phyloP scores from a whole-genome alignment of 2,797 vertebrate genomes.

The Mus spretus region DNA sequence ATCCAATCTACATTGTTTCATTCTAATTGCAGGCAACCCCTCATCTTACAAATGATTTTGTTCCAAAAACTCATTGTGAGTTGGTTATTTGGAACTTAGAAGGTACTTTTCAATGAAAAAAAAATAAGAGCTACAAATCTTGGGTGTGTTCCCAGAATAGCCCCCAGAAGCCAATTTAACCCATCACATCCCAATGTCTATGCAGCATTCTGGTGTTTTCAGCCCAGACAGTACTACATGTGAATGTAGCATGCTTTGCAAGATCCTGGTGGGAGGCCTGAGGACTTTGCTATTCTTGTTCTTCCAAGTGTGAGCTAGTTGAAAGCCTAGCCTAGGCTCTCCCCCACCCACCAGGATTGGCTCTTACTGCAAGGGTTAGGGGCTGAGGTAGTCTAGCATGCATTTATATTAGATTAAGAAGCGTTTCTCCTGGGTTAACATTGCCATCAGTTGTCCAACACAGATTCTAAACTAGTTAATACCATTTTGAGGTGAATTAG shows the following conservation, averaged over 20 bases:
- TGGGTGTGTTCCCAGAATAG: slow-evolving; percentile 73
- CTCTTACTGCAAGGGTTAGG: not conserved
- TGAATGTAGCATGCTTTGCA: not conserved
- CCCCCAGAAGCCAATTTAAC: slow-evolving; percentile 42
- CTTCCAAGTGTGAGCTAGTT: not conserved
- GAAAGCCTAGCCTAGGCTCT: not conserved
- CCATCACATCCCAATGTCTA: not conserved
- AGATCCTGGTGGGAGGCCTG: not conserved
- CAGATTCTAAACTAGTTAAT: too few species aligned
- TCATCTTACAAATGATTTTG: slow-evolving; percentile 75
- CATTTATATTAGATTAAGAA: too few species aligned
- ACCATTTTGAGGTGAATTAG: too few species aligned
- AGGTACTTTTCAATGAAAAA: slow-evolving; percentile 70
- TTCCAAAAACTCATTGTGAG: slow-evolving; percentile 76
- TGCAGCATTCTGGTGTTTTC: not conserved
- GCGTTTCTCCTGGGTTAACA: too few species aligned
- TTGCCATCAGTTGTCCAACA: too few species aligned
- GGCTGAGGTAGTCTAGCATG: not conserved
- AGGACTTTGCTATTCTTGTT: not conserved
- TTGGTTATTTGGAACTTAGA: slow-evolving; percentile 78
- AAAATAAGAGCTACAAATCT: slow-evolving; percentile 68
- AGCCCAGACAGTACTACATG: not conserved
- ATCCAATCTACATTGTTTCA: slow-evolving; percentile 73
- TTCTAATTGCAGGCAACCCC: slow-evolving; percentile 71
- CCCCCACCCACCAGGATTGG: not conserved